Evolutionary conservation across 2,797 vertebrate species (phyloP).

Genomic region (Brachymystax lenok): DNA sequence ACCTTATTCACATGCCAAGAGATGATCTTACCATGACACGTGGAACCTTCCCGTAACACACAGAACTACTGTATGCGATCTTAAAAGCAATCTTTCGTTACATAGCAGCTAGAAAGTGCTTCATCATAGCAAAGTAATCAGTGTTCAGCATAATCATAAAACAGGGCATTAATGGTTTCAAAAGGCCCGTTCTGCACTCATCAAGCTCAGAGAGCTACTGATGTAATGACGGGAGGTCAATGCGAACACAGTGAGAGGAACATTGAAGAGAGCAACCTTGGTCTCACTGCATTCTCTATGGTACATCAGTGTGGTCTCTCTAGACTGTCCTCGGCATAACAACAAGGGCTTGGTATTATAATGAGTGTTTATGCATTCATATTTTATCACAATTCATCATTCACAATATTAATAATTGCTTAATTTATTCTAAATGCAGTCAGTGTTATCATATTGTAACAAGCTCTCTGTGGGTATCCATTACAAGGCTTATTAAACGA

Average conservation of each 20-base stretch:
- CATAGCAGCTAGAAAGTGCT: background rate
- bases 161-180: slow-evolving; percentile 24
- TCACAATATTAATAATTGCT: background rate
- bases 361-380: background rate
- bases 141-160: slow-evolving; percentile 4
- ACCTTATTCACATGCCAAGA: background rate
- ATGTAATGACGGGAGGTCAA: slow-evolving; percentile 39
- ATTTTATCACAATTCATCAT: background rate
- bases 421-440: background rate
- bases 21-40: background rate
- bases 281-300: background rate
- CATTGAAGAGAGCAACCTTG: background rate
- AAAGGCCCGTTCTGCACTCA: slow-evolving; percentile 20
- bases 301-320: too few species aligned
- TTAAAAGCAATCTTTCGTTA: background rate
- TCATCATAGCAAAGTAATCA: background rate
- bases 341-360: background rate
- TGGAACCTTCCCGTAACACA: background rate
- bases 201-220: slow-evolving; percentile 15
- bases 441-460: background rate
- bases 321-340: too few species aligned
- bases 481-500: slow-evolving; percentile 12
- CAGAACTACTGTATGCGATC: background rate
- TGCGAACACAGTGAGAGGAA: background rate
- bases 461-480: slow-evolving; percentile 1